Evolutionary conservation across 2,797 vertebrate species (phyloP).

Genomic region (Poeciliopsis turneri): DNA sequence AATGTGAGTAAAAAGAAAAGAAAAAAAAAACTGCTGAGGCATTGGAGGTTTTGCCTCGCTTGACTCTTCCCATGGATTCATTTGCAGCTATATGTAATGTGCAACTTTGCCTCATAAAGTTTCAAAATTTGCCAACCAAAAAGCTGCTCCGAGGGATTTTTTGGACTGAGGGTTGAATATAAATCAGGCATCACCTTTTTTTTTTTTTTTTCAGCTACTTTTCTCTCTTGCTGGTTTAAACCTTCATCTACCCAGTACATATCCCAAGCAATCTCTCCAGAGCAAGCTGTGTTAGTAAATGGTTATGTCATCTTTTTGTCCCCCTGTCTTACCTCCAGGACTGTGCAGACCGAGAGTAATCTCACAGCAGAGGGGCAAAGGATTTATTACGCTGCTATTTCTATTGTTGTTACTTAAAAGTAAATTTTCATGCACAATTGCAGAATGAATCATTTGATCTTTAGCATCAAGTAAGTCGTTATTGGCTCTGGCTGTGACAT

Average conservation of each 20-base stretch:
- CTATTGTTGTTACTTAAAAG: constrained; percentile 72
- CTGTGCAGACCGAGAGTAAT: constrained; percentile 66
- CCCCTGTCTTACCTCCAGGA: constrained; percentile 59
- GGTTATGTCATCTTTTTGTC: constrained; percentile 56
- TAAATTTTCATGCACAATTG: constrained; percentile 76
- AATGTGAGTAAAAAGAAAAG: constrained; percentile 58
- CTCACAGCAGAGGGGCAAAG: constrained; percentile 42
- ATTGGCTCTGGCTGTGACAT: constrained; percentile 71
- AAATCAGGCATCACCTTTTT: constrained; percentile 60
- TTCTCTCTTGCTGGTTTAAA: constrained; percentile 45
- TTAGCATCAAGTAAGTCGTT: constrained; percentile 73
- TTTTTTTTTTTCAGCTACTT: constrained; percentile 30
- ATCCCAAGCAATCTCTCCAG: constrained; percentile 37
- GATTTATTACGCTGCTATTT: constrained; percentile 65
- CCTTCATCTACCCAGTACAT: constrained; percentile 43
- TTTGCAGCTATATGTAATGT: constrained; percentile 52
- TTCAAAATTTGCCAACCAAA: constrained; percentile 62
- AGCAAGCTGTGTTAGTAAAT: constrained; percentile 59
- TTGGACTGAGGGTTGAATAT: constrained; percentile 62
- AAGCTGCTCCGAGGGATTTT: constrained; percentile 54
- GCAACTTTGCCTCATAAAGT: constrained; percentile 52
- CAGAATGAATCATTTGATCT: constrained; percentile 78
- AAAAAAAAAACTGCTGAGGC: constrained; percentile 62
- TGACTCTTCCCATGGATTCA: constrained; percentile 41
- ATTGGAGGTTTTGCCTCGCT: constrained; percentile 59